phyloP scores from a whole-genome alignment of 2,797 vertebrate species.

The Pantherophis alleghaniensis region DNA sequence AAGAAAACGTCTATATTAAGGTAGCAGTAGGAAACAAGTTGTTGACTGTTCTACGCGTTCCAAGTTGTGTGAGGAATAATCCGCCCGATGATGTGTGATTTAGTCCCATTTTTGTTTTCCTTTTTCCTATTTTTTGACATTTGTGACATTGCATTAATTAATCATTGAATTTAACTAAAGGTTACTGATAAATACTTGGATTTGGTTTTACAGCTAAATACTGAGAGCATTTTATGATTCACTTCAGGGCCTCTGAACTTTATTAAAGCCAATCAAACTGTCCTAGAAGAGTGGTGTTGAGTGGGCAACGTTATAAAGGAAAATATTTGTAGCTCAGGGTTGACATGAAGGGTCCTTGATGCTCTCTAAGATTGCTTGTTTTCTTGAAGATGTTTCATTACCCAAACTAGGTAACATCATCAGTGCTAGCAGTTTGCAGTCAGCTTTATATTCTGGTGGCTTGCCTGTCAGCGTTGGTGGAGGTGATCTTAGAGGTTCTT shows the following conservation, averaged over 20 bases:
- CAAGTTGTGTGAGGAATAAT: neutral
- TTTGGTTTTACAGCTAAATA: neutral
- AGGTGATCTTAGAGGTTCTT: neutral
- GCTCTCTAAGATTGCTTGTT: no score
- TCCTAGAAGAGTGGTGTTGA: neutral
- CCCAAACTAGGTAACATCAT: no score
- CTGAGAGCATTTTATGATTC: neutral
- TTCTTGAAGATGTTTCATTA: no score
- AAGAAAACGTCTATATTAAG: neutral
- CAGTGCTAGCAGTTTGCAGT: no score
- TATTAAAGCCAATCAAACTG: neutral
- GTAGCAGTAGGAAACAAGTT: neutral
- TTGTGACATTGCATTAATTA: neutral
- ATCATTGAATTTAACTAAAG: neutral
- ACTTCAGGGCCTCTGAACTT: neutral
- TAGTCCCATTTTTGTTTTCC: neutral
- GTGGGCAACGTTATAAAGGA: neutral
- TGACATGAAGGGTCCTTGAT: no score
- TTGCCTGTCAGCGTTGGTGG: neutral
- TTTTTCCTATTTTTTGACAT: neutral
- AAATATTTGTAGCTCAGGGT: no score
- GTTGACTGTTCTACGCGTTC: neutral
- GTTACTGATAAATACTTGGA: neutral
- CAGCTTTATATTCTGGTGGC: no score
- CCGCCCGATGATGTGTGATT: neutral